phyloP scores from a whole-genome alignment of 1,140 invertebrate genomes.

The Drosophila elegans region DNA sequence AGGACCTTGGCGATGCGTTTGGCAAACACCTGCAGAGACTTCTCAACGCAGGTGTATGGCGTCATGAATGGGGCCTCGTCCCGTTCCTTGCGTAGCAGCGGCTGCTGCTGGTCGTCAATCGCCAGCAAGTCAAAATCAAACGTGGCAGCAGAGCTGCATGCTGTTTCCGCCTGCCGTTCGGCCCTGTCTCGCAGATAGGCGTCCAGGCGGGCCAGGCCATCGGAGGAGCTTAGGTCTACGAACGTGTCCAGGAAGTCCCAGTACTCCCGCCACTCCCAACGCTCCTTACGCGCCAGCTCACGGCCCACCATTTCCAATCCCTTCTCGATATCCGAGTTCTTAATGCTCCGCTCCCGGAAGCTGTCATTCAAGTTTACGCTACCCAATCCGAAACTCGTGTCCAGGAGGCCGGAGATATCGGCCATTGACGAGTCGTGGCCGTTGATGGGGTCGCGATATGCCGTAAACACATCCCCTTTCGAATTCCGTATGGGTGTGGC shows the following conservation, averaged over 20 bases:
- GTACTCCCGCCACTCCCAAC: constrained; percentile 94
- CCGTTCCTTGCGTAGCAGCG: not conserved
- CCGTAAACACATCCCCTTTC: constrained; percentile 28
- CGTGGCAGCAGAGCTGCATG: constrained; percentile 22
- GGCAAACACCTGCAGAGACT: constrained; percentile 89
- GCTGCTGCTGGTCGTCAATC: constrained; percentile 1
- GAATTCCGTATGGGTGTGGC: constrained; percentile 40
- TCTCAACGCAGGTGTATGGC: constrained; percentile 88
- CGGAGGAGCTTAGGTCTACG: constrained; percentile 89
- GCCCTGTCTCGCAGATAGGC: constrained; percentile 88
- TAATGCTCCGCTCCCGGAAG: constrained; percentile 85
- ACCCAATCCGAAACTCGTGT: not conserved
- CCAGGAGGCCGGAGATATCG: constrained; percentile 10
- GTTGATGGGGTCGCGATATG: constrained; percentile 20
- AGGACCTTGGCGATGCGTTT: constrained; percentile 87
- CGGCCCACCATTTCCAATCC: constrained; percentile 93
- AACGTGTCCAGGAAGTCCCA: constrained; percentile 95
- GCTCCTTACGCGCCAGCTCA: constrained; percentile 90
- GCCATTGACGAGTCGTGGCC: not conserved
- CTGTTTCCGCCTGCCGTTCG: constrained; percentile 21
- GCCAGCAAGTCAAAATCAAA: constrained; percentile 47
- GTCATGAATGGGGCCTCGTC: not conserved
- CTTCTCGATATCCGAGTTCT: constrained; percentile 92
- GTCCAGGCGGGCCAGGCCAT: constrained; percentile 91
- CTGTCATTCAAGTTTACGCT: constrained; percentile 46